These are phyloP conservation scores for Porites cylindrica DNA, from an alignment of 92 coral and sea anemone species.

Conservation along the genomic window DNA sequence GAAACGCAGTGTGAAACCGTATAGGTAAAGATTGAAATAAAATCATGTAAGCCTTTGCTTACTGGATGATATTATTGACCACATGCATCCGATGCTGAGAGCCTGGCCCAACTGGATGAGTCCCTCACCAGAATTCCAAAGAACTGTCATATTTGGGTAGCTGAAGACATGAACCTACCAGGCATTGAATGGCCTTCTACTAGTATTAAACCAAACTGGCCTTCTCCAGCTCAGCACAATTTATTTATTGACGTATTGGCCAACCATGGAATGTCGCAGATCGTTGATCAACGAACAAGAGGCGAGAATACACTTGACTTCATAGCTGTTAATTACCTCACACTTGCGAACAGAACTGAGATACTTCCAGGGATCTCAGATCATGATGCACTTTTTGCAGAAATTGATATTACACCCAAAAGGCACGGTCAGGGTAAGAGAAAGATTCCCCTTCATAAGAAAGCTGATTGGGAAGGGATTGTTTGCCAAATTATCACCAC, in stretches of 20 bases:
- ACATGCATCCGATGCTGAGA: conserved; percentile 33
- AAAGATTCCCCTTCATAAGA: conserved; percentile 15
- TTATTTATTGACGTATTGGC: not conserved
- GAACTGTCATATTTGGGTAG: not conserved
- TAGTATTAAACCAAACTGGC: not conserved
- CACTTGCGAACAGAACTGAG: no score
- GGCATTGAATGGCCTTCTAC: not conserved
- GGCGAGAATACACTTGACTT: no score
- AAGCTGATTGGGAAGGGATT: conserved; percentile 22
- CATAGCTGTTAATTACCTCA: no score
- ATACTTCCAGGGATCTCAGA: no score
- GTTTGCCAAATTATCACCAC: not conserved
- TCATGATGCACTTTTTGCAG: conserved; percentile 15
- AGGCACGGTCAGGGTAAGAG: conserved; percentile 25
- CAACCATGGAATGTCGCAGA: no score
- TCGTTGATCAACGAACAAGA: no score
- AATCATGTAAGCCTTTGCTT: conserved; percentile 15
- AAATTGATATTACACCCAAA: conserved; percentile 32
- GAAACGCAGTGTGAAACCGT: conserved; percentile 1
- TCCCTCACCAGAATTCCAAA: conserved; percentile 28
- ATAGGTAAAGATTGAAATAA: no score
- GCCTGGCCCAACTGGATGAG: conserved; percentile 22
- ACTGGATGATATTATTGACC: conserved; percentile 39
- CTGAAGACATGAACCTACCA: conserved; percentile 29
- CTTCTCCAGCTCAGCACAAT: not conserved